Base-by-base conservation (phyloP, 2,888 invertebrate genomes). In the Acanthosepion lycidas region DNA sequence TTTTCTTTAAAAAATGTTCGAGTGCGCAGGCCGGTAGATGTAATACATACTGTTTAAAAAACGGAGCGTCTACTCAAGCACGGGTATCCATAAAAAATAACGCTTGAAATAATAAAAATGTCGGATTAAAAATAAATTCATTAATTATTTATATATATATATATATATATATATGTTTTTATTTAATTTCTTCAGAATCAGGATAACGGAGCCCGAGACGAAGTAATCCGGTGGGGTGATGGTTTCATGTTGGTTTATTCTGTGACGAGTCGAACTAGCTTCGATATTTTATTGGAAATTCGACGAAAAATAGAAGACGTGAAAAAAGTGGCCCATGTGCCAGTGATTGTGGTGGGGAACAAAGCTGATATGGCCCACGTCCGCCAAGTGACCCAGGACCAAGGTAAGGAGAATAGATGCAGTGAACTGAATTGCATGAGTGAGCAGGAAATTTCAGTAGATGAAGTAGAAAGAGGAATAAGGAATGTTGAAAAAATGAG, bases 211-310 rank as follows among this genome's bases (percentile, higher is more conserved):
- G 96, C 96, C 0, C 94, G 96, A 12, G 97, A 97, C 48, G 97
- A 97, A 91, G 96, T 97, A 28, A 95, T 97, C 48, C 95, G 96
- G 23, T 97, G 97, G 97, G 97, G 96, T 42, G 97, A 97, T 95
- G 97, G 97, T 33, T 96, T 97, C 94, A 96, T 97, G 94, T 95
- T 97, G 48, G 96, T 97, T 49, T 97, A 97, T 95, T 96, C 97
- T 3, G 96, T 97, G 78, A 96, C 96, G 53, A 96, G 96, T 94
- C 95, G 96, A 94, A 96, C 96, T 94, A 96, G 96, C 26, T 97
- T 97, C 94, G 96, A 96, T 49, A 94, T 96, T 12, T 95, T 97
- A 51, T 94, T 95, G 28, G 97, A 97, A 48, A 95, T 96, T 18
- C 95, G 96, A 94, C 96, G 95, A 92, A 96, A 95, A 94, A 96